Evolutionary conservation across 2,888 invertebrate species (phyloP), one percentile per base, ranked within the genome.

Genomic region (Dryobotodes eremita): DNA sequence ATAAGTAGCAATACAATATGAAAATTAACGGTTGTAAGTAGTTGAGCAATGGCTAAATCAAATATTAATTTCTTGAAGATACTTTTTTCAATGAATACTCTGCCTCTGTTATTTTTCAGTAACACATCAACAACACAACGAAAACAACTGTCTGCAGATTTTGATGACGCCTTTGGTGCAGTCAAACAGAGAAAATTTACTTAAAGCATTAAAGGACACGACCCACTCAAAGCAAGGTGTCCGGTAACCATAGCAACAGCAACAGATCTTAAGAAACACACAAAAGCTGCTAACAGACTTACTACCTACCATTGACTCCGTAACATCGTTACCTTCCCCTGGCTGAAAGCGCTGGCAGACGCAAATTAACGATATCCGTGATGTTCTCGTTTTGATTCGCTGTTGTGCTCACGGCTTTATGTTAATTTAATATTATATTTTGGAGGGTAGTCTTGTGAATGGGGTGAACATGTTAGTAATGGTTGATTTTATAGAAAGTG

Each of bases 351-450:
- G 85, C 82, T 84, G 85, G 82, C 85, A 88, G 87, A 81, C 86
- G 81, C 92, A 93, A 95, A 95, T 95, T 94, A 95, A 95, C 95
- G 96, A 94, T 95, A 95, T 95, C 95, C 95, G 83, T 93, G 91
- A 94, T 94, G 94, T 94, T 93, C 92, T 92, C 94, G 94, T 95
- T 95, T 96, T 95, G 95, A 95, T 94, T 94, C 93, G 93, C 92
- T 91, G 90, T 89, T 87, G 89, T 91, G 92, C 90, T 92, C 92
- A 91, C 91, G 90, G 94, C 93, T 95, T 95, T 95, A 95, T 95
- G 96, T 95, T 96, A 95, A 96, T 95, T 95, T 95, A 95, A 95
- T 95, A 95, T 94, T 92, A 84, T 82, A 79, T 82, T 92, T 82
- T 46, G 90, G 88, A 90, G 93, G 92, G 93, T 88, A 84, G 83